phyloP scores from a whole-genome alignment of 2,113 vertebrate genomes.

The Ammospiza caudacuta region DNA sequence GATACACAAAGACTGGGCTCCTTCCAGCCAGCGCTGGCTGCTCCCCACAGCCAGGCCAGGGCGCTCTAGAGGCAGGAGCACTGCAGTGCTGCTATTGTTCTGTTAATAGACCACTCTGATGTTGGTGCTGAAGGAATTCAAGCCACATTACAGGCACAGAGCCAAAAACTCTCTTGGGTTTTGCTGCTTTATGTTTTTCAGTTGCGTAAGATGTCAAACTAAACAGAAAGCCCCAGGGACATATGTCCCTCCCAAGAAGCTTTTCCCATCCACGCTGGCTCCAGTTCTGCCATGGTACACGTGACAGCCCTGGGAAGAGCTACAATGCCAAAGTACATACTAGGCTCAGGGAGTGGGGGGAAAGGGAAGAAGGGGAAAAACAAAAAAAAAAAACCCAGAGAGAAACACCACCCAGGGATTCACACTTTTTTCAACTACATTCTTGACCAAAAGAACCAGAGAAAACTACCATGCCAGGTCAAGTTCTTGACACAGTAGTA shows the following conservation, averaged over 20 bases:
- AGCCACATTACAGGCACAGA: conserved; percentile 19
- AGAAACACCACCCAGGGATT: neutral
- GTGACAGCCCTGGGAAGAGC: neutral
- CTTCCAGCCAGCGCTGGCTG: neutral
- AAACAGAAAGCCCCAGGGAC: conserved; percentile 15
- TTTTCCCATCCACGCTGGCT: neutral
- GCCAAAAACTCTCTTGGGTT: conserved; percentile 42
- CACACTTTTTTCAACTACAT: neutral
- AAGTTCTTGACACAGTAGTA: neutral
- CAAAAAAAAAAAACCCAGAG: neutral
- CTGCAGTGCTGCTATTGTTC: conserved; percentile 37
- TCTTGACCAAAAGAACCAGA: neutral
- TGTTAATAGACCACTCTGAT: conserved; percentile 9
- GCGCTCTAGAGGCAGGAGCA: conserved; percentile 27
- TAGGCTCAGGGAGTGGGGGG: fast-evolving
- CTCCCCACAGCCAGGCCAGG: neutral
- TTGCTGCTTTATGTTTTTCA: conserved; percentile 14
- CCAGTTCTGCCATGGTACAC: neutral
- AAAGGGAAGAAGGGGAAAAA: neutral
- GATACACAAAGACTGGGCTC: conserved; percentile 48
- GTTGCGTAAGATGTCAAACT: conserved; percentile 11
- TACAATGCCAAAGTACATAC: neutral
- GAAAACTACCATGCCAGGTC: neutral
- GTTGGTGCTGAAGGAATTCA: conserved; percentile 51
- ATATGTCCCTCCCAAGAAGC: neutral